Conservation (phyloP, 2,113 vertebrate genomes). For the Scytalopus superciliaris region DNA sequence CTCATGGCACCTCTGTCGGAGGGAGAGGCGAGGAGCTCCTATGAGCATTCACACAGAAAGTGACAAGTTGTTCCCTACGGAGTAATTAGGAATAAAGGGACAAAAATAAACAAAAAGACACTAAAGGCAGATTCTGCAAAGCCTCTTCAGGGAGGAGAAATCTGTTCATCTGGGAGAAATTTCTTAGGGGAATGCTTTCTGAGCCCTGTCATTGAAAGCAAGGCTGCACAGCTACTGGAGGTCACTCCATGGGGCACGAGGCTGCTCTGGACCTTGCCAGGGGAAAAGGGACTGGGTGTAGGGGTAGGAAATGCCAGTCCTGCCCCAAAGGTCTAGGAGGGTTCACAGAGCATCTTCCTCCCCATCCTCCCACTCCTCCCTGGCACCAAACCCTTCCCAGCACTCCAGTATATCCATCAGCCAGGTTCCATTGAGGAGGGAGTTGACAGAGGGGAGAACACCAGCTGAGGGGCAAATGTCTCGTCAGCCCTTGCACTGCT, state of each 20-base stretch:
- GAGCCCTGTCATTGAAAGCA: neutral
- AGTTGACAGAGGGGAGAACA: neutral
- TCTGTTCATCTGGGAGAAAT: neutral
- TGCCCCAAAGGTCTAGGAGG: neutral
- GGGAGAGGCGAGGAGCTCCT: neutral
- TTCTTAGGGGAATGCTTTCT: neutral
- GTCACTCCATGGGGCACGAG: accelerated
- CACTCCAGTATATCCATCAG: neutral
- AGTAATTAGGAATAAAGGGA: neutral
- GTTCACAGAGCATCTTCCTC: neutral
- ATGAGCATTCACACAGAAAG: neutral
- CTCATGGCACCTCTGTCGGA: neutral
- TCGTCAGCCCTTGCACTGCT: neutral
- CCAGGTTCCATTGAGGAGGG: neutral
- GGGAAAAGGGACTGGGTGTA: neutral
- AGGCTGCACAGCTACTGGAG: neutral
- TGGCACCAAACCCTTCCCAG: neutral
- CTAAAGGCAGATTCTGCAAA: neutral
- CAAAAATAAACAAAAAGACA: neutral
- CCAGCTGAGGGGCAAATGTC: neutral
- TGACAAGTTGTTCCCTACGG: neutral
- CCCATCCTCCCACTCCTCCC: neutral
- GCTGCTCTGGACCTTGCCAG: neutral
- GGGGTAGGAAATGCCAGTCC: neutral
- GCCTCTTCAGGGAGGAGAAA: neutral